Evolutionary conservation across 1,140 invertebrate genomes (phyloP), one percentile per base, ranked within the genome.

Genomic region (Leptinotarsa defecta): DNA sequence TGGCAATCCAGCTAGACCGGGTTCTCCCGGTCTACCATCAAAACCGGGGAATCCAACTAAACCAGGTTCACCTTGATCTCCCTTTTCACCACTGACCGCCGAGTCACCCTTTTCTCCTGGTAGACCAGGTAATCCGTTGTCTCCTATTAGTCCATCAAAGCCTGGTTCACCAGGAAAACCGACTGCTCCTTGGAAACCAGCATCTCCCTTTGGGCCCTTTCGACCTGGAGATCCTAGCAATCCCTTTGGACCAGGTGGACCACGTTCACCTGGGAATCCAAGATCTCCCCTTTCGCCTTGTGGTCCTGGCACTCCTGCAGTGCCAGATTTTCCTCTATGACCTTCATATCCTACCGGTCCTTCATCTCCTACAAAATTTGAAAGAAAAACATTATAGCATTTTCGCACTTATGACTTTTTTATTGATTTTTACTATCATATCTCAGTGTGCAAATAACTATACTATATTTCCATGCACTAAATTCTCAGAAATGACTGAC

Each of bases 21-120:
- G 75, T 22, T 79, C 48, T 52, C 83, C 83, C 20, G 80, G 79
- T 20, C 62, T 27, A 48, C 87, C 89, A 71, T 80, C 77, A 68
- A 81, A 81, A n/a, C 91, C 91, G 2, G 84, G 85, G 2, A 82
- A 76, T 68, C 90, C 90, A 0, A 80, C 72, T 48, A 82, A 79
- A 20, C 91, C 92, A 48, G 83, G 78, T 57, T 89, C 88, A n/a
- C 93, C 93, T 13, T 82, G 74, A n/a, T 89, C 87, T 74, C 93
- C 93, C 85, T 93, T 92, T 22, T 88, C 86, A 68, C 93, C 93
- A 76, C 88, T 89, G 72, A 89, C 89, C 2, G 91, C 90, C 88
- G 86, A 84, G n/a, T 86, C 79, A 71, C 91, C 91, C 73, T 85
- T 86, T 48, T 80, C 19, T 34, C 90, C 90, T 74, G 87, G 83